These are phyloP conservation scores for Branchipolynoe longqiensis DNA, from an alignment of 2,888 invertebrate species.

Conservation along the genomic window DNA sequence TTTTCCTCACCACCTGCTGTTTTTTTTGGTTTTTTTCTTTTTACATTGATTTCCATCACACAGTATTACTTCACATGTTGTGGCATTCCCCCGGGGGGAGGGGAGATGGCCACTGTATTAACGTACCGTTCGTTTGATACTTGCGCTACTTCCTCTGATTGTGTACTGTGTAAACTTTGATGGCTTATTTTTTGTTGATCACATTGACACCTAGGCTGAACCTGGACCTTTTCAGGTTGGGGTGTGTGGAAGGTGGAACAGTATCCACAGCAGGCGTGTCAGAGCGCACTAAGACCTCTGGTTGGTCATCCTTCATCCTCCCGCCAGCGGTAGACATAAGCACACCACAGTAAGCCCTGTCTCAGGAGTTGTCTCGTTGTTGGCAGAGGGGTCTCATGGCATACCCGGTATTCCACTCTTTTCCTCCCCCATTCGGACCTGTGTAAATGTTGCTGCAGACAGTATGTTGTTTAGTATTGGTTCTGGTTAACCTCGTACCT, in stretches of 20 bases:
- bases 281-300: neutral
- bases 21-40: constrained; percentile 4
- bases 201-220: constrained; percentile 18
- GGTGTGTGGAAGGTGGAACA: constrained; percentile 1
- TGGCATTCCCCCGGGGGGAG: constrained; percentile 8
- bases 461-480: no score
- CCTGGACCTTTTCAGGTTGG: constrained; percentile 40
- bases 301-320: constrained; percentile 6
- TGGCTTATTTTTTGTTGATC: constrained; percentile 48
- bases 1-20: constrained; percentile 30
- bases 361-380: constrained; percentile 7
- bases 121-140: constrained; percentile 45
- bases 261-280: neutral
- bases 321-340: constrained; percentile 14
- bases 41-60: constrained; percentile 36
- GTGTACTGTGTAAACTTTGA: constrained; percentile 51
- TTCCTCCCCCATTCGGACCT: no score
- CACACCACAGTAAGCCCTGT: constrained; percentile 46
- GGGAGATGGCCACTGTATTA: constrained; percentile 13
- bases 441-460: no score
- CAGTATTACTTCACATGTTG: constrained; percentile 37
- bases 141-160: constrained; percentile 38
- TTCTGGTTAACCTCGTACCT: no score
- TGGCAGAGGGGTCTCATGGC: constrained; percentile 30
- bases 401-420: neutral